Base-by-base conservation (phyloP, 2,888 invertebrate species). In the Zygogramma bicolorata region DNA sequence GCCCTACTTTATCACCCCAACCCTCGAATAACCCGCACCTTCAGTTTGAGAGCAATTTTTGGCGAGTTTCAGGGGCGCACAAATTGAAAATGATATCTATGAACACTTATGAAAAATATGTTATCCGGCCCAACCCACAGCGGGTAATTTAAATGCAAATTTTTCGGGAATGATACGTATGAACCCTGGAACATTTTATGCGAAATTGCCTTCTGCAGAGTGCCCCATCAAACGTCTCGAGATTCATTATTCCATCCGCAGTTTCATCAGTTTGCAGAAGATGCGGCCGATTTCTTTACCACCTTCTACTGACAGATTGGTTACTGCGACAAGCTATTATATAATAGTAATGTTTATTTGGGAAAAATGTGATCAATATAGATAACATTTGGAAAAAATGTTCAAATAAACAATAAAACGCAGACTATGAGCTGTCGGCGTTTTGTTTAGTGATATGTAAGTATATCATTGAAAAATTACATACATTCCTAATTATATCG, bases 61-160 rank as follows among this genome's bases (percentile, higher is more conserved):
- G 46, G 46, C 2, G 27, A 6, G 63, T 29, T 46, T 42, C 63
- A 15, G 46, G 34, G 46, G 49, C 15, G 27, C 46, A 38, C 31
- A 72, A 72, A 68, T 72, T 65, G 65, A 59, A 72, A 65, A 65
- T 53, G 57, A 68, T 72, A 68, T 72, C 65, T 61, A 72, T 61
- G 72, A 68, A 46, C 65, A 61, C 68, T 72, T 65, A 72, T 65
- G 72, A 72, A 72, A 72, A 72, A 72, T 72, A 61, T 72, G 72
- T 68, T 69, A 69, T 68, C 57, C 57, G 40, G 60, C 60, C 65
- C 38, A 59, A 65, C 60, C 46, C 65, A 60, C 61, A 53, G 65
- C 60, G 61, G 61, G 70, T 61, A 68, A 72, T 72, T 72, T 72
- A 69, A 72, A 72, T 72, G 72, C 65, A 72, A 72, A 72, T 72